Percentiles rank a stretch among this genome's conserved stretches.
Evolutionary conservation across 1,140 invertebrate species (phyloP).

Genomic region (Aphaenogaster rudis): DNA sequence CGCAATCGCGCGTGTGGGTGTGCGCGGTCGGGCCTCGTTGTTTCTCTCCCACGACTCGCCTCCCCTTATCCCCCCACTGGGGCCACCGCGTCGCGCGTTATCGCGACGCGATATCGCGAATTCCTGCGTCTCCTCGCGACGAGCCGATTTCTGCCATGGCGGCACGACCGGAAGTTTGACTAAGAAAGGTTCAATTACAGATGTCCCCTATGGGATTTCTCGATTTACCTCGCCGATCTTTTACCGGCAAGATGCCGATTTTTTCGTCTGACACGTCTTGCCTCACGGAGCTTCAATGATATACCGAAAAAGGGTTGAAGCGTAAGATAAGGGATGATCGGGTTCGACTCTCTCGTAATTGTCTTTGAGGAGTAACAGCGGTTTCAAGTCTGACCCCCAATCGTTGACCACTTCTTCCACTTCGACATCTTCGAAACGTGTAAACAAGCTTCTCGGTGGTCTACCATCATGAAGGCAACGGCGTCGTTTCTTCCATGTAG

Average conservation of each 20-base stretch:
- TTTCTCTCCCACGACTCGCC: slow-evolving; percentile 35
- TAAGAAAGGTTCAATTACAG: not conserved
- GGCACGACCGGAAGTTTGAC: not conserved
- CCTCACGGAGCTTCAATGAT: not conserved
- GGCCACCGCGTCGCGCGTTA: slow-evolving; percentile 53
- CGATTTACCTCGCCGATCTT: not conserved
- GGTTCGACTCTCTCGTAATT: not conserved
- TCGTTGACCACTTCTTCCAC: not conserved
- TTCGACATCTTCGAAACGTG: not conserved
- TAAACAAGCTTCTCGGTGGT: slow-evolving; percentile 1
- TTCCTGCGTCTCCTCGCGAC: slow-evolving; percentile 67
- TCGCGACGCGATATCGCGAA: slow-evolving; percentile 71
- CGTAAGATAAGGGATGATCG: not conserved
- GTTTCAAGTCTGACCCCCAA: not conserved
- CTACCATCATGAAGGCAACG: slow-evolving; percentile 67
- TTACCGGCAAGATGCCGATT: not conserved
- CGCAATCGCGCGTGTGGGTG: slow-evolving; percentile 57
- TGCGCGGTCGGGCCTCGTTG: slow-evolving; percentile 29
- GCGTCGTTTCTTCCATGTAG: slow-evolving; percentile 68
- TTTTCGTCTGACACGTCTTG: not conserved
- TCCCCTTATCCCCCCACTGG: slow-evolving; percentile 21
- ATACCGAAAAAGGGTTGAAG: not conserved
- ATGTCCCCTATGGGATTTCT: not conserved
- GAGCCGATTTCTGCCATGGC: slow-evolving; percentile 37
- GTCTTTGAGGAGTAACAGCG: not conserved